phyloP scores from a whole-genome alignment of 2,113 vertebrate species.

The Corythaixoides concolor region DNA sequence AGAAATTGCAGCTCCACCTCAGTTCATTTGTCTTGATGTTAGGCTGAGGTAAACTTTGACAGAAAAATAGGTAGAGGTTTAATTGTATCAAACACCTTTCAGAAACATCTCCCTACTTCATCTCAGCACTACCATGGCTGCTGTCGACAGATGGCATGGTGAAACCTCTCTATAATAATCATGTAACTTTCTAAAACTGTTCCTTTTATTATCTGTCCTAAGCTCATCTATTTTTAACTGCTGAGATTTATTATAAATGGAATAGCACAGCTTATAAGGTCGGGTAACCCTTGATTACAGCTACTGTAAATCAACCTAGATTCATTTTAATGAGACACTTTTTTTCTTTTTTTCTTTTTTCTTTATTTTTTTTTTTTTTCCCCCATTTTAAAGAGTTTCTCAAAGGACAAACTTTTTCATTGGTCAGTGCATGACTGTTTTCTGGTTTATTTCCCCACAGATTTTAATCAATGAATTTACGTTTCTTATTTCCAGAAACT shows the following conservation, averaged over 20 bases:
- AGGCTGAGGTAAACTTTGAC: not conserved
- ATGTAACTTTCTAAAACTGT: slow-evolving; percentile 40
- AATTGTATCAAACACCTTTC: not conserved
- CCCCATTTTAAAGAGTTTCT: not conserved
- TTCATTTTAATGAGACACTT: slow-evolving; percentile 61
- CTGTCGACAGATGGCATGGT: not conserved
- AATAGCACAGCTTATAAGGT: slow-evolving; percentile 63
- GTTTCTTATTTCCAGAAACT: not conserved
- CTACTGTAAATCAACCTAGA: slow-evolving; percentile 64
- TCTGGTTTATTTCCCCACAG: not conserved
- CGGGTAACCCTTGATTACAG: slow-evolving; percentile 62
- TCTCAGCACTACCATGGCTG: not conserved
- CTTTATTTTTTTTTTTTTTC: not conserved
- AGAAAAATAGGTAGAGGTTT: not conserved
- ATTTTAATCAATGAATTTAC: not conserved
- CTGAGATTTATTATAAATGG: slow-evolving; percentile 64
- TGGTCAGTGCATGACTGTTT: not conserved
- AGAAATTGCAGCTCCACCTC: not conserved
- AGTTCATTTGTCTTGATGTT: not conserved
- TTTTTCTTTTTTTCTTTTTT: not conserved
- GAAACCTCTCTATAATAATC: slow-evolving; percentile 45
- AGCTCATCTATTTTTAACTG: slow-evolving; percentile 71
- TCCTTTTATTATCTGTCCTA: slow-evolving; percentile 61
- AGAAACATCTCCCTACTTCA: not conserved
- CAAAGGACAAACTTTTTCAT: not conserved